Evolutionary conservation across 2,888 invertebrate genomes (phyloP).

Genomic region (Seladonia tumulorum): DNA sequence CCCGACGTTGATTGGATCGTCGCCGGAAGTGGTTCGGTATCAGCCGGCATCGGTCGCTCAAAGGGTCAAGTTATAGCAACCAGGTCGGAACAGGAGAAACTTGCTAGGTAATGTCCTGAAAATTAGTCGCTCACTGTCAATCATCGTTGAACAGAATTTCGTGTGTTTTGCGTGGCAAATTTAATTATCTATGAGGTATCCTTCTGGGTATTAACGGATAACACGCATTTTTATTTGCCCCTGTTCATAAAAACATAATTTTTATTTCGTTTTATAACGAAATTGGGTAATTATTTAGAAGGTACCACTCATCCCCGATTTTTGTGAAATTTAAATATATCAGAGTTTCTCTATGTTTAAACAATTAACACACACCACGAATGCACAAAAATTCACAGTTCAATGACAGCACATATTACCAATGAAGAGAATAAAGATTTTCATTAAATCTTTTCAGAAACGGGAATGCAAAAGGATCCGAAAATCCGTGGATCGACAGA

Average conservation of each 20-base stretch:
- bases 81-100: constrained; percentile 69
- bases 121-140: neutral
- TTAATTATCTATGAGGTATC: neutral
- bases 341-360: too few species aligned
- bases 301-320: too few species aligned
- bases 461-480: constrained; percentile 54
- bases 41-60: constrained; percentile 85
- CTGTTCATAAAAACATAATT: too few species aligned
- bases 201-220: neutral
- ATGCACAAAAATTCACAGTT: neutral
- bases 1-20: constrained; percentile 92
- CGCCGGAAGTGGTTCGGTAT: constrained; percentile 87
- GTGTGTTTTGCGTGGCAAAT: neutral
- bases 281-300: too few species aligned
- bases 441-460: constrained; percentile 55
- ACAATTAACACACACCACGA: neutral
- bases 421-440: neutral
- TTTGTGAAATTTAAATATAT: too few species aligned
- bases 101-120: constrained; percentile 68
- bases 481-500: constrained; percentile 66
- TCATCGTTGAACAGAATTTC: neutral
- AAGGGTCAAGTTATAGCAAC: constrained; percentile 79
- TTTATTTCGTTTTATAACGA: too few species aligned
- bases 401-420: neutral
- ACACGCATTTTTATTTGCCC: too few species aligned